Percentiles rank a stretch among this genome's conserved stretches.
phyloP scores from a whole-genome alignment of 2,888 invertebrate species.

The Archips crataeganus region DNA sequence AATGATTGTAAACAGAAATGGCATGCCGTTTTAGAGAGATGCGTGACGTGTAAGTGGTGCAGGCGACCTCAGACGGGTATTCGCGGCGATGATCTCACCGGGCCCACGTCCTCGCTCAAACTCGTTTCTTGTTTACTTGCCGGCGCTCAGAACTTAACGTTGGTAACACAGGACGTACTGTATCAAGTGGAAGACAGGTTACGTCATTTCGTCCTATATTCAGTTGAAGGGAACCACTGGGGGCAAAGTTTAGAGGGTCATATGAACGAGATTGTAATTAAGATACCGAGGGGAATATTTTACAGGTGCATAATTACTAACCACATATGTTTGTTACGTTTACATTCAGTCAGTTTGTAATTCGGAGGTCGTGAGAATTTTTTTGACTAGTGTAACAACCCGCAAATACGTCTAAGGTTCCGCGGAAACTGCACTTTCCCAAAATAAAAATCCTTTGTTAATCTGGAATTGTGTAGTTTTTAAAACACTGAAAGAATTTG shows the following conservation, averaged over 20 bases:
- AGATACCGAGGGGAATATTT: conserved; percentile 14
- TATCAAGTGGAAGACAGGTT: conserved; percentile 61
- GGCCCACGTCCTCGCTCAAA: conserved; percentile 83
- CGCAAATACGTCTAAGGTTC: no score
- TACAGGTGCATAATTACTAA: conserved; percentile 5
- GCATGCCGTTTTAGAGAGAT: conserved; percentile 69
- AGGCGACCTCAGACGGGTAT: conserved; percentile 77
- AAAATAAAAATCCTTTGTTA: no score
- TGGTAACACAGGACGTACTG: conserved; percentile 71
- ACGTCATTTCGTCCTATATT: conserved; percentile 62
- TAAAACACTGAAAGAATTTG: no score
- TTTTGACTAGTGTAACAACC: no score
- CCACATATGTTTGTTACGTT: neutral
- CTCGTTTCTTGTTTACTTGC: conserved; percentile 83
- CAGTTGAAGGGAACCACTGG: conserved; percentile 17
- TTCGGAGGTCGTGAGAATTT: neutral
- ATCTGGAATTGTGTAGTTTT: no score
- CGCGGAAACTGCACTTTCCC: no score
- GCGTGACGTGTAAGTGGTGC: conserved; percentile 70
- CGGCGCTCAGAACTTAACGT: conserved; percentile 74
- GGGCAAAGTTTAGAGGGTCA: neutral
- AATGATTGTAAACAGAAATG: conserved; percentile 68
- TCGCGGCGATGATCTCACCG: conserved; percentile 82
- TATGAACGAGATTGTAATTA: conserved; percentile 15
- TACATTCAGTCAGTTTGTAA: neutral